Evolutionary conservation across 2,797 vertebrate species (phyloP).

Genomic region (Myotis vivesi): DNA sequence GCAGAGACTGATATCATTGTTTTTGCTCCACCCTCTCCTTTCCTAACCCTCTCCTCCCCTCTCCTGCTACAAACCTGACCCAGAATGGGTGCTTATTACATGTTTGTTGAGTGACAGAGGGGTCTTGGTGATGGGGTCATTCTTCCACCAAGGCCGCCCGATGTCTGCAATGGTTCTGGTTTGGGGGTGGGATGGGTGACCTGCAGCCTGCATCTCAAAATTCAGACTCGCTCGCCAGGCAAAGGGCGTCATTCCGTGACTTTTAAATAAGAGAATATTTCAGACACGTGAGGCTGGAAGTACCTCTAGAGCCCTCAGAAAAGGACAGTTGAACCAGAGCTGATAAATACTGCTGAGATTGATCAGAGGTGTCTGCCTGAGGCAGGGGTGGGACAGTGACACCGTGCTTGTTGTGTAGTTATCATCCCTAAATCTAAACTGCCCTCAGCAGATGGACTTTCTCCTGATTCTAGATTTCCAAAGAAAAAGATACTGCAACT

Average conservation of each 20-base stretch:
- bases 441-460: background rate
- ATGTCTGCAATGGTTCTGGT: background rate
- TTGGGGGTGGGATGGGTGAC: no score
- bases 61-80: background rate
- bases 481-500: background rate
- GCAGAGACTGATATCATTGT: accelerated
- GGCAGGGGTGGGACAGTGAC: accelerated
- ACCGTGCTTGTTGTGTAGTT: accelerated
- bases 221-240: background rate
- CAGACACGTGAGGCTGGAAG: accelerated
- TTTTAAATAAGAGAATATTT: background rate
- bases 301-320: background rate
- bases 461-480: background rate
- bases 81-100: accelerated
- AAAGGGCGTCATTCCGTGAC: background rate
- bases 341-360: background rate
- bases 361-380: background rate
- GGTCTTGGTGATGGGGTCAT: background rate
- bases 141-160: background rate
- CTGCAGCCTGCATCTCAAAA: background rate
- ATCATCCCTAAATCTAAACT: background rate
- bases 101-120: background rate
- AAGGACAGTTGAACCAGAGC: accelerated
- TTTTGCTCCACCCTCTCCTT: accelerated
- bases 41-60: accelerated